Evolutionary conservation across 1,140 invertebrate genomes (phyloP).

Genomic region (Rhizoglyphus robini): DNA sequence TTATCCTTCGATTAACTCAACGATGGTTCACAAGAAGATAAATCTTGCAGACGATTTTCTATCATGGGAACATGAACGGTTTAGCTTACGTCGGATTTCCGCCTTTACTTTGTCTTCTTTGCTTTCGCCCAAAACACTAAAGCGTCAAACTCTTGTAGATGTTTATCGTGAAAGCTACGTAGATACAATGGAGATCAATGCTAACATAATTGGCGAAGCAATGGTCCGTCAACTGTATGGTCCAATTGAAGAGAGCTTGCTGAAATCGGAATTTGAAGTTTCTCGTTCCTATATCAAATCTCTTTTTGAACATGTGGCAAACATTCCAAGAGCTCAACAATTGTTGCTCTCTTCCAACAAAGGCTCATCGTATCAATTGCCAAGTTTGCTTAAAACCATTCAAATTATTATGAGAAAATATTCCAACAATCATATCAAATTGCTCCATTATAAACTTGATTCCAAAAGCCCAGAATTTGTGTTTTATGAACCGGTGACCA

Average conservation of each 20-base stretch:
- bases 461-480: slow-evolving; percentile 75
- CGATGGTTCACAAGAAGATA: slow-evolving; percentile 88
- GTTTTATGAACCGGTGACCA: slow-evolving; percentile 67
- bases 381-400: background rate
- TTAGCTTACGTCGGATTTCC: slow-evolving; percentile 74
- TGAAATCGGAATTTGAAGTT: slow-evolving; percentile 10
- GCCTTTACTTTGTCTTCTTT: slow-evolving; percentile 4
- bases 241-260: slow-evolving; percentile 23
- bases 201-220: slow-evolving; percentile 61
- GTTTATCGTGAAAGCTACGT: slow-evolving; percentile 39
- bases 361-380: slow-evolving; percentile 17
- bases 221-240: slow-evolving; percentile 58
- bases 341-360: slow-evolving; percentile 30
- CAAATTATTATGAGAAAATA: slow-evolving; percentile 26
- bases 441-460: slow-evolving; percentile 20
- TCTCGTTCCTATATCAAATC: slow-evolving; percentile 14
- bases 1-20: slow-evolving; percentile 38
- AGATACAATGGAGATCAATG: slow-evolving; percentile 50
- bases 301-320: background rate
- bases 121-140: slow-evolving; percentile 22
- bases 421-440: slow-evolving; percentile 5
- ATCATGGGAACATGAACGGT: slow-evolving; percentile 95
- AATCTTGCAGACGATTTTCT: slow-evolving; percentile 83
- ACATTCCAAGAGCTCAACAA: slow-evolving; percentile 14
- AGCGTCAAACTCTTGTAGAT: slow-evolving; percentile 36